Percentiles rank a stretch among this genome's conserved stretches.
Conservation (phyloP, 2,113 vertebrate genomes). For the Lathamus discolor region DNA sequence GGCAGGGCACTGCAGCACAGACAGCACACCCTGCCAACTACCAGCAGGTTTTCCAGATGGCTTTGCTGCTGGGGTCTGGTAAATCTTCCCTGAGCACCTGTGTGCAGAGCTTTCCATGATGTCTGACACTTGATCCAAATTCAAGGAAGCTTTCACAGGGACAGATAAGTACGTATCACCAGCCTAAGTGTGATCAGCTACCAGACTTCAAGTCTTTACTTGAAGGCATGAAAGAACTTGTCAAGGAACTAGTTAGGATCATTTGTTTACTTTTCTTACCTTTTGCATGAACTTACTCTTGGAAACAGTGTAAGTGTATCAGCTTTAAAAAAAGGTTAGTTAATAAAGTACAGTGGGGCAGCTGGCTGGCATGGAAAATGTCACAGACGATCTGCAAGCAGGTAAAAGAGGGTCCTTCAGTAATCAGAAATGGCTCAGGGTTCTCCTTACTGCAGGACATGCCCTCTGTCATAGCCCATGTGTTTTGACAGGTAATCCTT, state of each 20-base stretch:
- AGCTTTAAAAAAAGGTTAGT: neutral
- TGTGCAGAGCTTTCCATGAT: neutral
- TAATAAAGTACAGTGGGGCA: neutral
- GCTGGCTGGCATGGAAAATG: neutral
- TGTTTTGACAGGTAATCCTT: neutral
- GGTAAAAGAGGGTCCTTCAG: neutral
- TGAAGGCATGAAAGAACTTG: neutral
- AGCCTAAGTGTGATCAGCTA: neutral
- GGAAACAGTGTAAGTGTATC: neutral
- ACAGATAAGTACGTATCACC: neutral
- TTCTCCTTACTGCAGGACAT: neutral
- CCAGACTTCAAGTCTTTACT: neutral
- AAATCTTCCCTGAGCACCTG: neutral
- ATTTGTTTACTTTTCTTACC: neutral
- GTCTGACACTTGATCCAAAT: neutral
- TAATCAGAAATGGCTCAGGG: neutral
- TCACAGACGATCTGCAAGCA: neutral
- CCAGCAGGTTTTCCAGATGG: neutral
- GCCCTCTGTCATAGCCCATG: neutral
- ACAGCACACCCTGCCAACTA: neutral
- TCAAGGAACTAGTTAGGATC: neutral
- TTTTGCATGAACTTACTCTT: neutral
- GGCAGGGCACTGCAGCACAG: rapidly evolving
- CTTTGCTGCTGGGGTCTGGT: neutral
- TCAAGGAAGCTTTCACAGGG: neutral